Evolutionary conservation across 1,140 invertebrate species (phyloP), one percentile per base, ranked within the genome.

Genomic region (Neodiprion pinetum): DNA sequence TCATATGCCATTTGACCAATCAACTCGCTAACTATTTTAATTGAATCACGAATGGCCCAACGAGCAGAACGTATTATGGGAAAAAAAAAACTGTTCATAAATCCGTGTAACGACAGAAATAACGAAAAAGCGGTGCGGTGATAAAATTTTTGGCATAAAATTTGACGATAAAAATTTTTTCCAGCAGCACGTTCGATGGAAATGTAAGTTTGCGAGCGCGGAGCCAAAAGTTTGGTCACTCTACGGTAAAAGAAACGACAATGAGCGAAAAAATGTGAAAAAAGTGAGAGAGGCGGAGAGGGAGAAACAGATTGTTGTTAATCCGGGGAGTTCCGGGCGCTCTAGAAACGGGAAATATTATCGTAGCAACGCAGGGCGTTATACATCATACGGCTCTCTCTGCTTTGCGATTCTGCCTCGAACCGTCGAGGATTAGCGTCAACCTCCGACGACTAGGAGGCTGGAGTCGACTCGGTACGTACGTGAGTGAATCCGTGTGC

Each of bases 341-440:
- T 23, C 69, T 61, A 61, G 53, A 61, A 61, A 61, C 53, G 75
- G 68, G 79, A 80, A 83, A 86, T 86, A 88, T 88, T 88, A 88
- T 87, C 85, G 83, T 86, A 83, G 81, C 80, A 80, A 81, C 77
- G 82, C 82, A 86, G 84, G 82, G 81, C 28, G 80, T 40, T 80
- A 84, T 88, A 86, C 86, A 88, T 88, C 85, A 87, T 81, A 77
- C 81, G 77, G 78, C 80, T 81, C 78, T 61, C 11, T 61, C n/a
- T 61, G 53, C 53, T 61, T 61, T 61, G 53, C 53, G 11, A 61
- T 61, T 61, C 53, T 8, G 53, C 53, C 53, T 12, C 53, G 53
- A 61, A 12, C 80, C 82, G 84, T 81, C 82, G 80, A 82, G 86
- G 86, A 88, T 88, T 88, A 88, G 84, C 84, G 84, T 85, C 84